These are phyloP conservation scores for Hiodon alosoides DNA, from an alignment of 2,113 vertebrate species.

Conservation along the genomic window DNA sequence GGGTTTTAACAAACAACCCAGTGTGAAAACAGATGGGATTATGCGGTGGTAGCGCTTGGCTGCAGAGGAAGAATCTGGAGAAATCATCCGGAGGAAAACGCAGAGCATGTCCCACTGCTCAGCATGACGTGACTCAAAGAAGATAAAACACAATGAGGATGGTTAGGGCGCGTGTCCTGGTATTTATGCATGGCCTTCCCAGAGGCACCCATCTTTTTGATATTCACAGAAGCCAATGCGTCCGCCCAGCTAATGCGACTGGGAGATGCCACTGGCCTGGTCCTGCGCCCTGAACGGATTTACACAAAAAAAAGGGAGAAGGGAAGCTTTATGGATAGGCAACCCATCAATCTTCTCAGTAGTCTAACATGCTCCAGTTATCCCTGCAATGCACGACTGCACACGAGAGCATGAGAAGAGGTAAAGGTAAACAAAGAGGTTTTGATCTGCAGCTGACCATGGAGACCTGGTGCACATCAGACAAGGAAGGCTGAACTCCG, in stretches of 20 bases:
- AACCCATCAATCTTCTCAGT: neutral
- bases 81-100: neutral
- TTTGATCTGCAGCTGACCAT: constrained; percentile 56
- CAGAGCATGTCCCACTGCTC: neutral
- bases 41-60: no score
- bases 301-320: neutral
- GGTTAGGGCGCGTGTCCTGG: neutral
- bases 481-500: constrained; percentile 36
- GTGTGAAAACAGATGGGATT: no score
- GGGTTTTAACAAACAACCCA: no score
- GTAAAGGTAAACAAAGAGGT: neutral
- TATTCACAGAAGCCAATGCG: neutral
- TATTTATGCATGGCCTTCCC: neutral
- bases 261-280: neutral
- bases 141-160: neutral
- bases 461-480: constrained; percentile 43
- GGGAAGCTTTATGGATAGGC: neutral
- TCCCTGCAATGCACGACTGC: constrained; percentile 2
- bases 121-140: neutral
- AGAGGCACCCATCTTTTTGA: neutral
- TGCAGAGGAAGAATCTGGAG: neutral
- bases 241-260: neutral
- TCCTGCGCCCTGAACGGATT: neutral
- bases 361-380: neutral
- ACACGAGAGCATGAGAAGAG: constrained; percentile 5